A percentile compares a stretch with the other conserved stretches of the same genome.
Conservation (phyloP, 2,797 vertebrate genomes). For the Xenopus petersii region DNA sequence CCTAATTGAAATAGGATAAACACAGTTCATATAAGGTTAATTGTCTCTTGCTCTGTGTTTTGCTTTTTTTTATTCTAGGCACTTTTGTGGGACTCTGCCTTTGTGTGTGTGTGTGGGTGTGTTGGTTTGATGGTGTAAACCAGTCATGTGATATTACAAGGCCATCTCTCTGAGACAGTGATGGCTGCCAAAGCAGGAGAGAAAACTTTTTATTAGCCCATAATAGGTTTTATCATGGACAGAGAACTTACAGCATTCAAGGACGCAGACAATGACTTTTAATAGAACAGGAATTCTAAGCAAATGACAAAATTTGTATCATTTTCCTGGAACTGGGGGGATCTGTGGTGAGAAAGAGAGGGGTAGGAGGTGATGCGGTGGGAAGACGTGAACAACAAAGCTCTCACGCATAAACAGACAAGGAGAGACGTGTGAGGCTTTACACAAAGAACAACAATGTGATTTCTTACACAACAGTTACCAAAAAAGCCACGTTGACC, state of each 20-base stretch:
- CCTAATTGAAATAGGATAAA: too few relatives aligned
- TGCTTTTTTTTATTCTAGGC: too few relatives aligned
- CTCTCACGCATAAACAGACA: slow-evolving; percentile 30
- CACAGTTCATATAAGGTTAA: too few relatives aligned
- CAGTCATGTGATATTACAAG: slow-evolving; percentile 26
- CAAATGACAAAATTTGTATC: slow-evolving; percentile 14
- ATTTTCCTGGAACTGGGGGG: slow-evolving; percentile 21
- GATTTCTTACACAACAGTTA: background rate
- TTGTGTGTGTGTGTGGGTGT: background rate
- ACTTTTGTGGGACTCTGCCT: background rate
- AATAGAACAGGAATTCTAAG: slow-evolving; percentile 29
- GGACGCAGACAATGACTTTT: slow-evolving; percentile 26
- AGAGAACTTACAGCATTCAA: slow-evolving; percentile 22
- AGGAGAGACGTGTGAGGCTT: background rate
- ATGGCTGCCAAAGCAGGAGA: background rate
- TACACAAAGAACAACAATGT: slow-evolving; percentile 5
- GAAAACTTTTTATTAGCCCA: slow-evolving; percentile 17
- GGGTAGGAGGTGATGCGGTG: slow-evolving; percentile 9
- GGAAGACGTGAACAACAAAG: slow-evolving; percentile 5
- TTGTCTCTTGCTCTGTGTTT: too few relatives aligned
- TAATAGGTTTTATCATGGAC: slow-evolving; percentile 32
- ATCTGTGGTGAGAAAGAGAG: slow-evolving; percentile 12
- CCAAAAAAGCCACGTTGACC: background rate
- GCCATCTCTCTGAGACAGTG: background rate
- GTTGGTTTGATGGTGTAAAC: background rate